Conservation (phyloP, 2,888 invertebrate species). For the Philopedon plagiatum region DNA sequence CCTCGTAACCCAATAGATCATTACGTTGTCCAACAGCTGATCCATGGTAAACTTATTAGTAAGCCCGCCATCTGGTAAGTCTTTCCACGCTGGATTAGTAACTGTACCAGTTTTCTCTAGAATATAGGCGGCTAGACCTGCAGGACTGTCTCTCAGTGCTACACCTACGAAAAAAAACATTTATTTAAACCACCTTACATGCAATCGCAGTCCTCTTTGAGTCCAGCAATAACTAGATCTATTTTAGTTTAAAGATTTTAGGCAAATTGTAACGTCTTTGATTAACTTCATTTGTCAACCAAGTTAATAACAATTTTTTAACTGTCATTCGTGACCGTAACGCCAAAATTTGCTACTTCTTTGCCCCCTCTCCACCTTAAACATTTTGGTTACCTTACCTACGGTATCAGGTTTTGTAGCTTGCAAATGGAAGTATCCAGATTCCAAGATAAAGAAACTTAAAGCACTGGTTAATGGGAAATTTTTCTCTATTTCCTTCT, state of each 20-base stretch:
- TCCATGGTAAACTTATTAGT: constrained; percentile 77
- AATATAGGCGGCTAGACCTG: constrained; percentile 90
- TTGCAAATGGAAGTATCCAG: not conserved
- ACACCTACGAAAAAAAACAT: too few relatives aligned
- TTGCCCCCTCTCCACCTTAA: too few relatives aligned
- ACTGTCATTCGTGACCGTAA: too few relatives aligned
- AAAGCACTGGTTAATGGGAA: not conserved
- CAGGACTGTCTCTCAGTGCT: constrained; percentile 82
- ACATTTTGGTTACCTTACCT: too few relatives aligned
- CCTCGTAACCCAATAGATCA: constrained; percentile 85
- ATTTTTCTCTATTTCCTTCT: not conserved
- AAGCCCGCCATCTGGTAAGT: constrained; percentile 77
- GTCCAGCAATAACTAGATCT: too few relatives aligned
- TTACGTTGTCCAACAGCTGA: constrained; percentile 82
- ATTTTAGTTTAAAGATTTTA: too few relatives aligned
- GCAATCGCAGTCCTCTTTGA: too few relatives aligned
- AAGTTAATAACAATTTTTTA: too few relatives aligned
- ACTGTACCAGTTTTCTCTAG: constrained; percentile 89
- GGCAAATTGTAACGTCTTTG: too few relatives aligned
- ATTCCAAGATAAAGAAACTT: not conserved
- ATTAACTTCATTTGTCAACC: too few relatives aligned
- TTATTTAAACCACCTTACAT: too few relatives aligned
- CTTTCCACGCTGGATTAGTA: constrained; percentile 73
- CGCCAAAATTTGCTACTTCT: too few relatives aligned
- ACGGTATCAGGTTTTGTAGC: not conserved